Evolutionary conservation across 2,888 invertebrate genomes (phyloP).

Genomic region (Julus scanicus): DNA sequence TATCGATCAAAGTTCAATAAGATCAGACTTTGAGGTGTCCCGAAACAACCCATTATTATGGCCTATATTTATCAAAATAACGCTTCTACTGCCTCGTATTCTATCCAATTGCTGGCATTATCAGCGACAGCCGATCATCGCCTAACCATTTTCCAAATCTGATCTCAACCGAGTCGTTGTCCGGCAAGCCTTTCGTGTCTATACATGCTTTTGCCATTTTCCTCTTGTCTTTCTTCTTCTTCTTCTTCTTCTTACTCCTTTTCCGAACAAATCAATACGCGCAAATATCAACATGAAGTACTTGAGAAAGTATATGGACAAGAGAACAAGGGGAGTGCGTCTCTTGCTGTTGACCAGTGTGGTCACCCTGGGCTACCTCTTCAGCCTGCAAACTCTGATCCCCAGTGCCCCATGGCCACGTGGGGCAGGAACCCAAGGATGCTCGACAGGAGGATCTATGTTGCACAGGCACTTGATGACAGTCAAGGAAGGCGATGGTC

Average conservation of each 20-base stretch:
- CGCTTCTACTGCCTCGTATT: conserved; percentile 24
- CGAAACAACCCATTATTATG: neutral
- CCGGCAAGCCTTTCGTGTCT: neutral
- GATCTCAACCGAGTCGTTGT: neutral
- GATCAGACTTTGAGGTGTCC: neutral
- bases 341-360: conserved; percentile 56
- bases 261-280: neutral
- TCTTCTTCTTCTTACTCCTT: neutral
- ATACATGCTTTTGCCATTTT: conserved; percentile 39
- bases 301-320: conserved; percentile 53
- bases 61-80: conserved; percentile 1
- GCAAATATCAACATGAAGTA: conserved; percentile 54
- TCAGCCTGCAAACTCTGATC: conserved; percentile 54
- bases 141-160: neutral
- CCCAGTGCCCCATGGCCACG: no score
- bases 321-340: conserved; percentile 56
- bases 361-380: conserved; percentile 56
- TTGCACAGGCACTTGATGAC: conserved; percentile 49
- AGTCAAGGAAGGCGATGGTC: neutral
- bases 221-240: neutral
- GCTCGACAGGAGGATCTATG: neutral
- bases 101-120: neutral
- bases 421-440: neutral
- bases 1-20: neutral
- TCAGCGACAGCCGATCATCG: neutral